Evolutionary conservation across 2,888 invertebrate genomes (phyloP), one percentile per base, ranked within the genome.

Genomic region (Lapara coniferarum): DNA sequence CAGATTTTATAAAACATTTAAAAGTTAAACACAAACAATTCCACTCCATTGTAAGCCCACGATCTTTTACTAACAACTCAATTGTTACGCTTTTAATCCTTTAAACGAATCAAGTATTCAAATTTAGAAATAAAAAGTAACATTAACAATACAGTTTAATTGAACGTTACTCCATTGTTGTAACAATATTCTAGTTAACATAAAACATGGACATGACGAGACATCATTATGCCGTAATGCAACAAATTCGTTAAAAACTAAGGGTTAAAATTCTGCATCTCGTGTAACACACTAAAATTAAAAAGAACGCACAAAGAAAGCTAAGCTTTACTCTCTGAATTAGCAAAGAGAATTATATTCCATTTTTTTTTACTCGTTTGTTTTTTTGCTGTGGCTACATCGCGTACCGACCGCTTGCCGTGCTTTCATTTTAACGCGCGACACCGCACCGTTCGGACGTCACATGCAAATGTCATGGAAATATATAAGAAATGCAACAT

Each of bases 401-500:
- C 13, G 69, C 67, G 59, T 19, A 37, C 19, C 13, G 69, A 68
- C 66, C 73, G 75, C 72, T 72, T 37, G 72, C 69, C 67, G n/a
- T 12, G 73, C 66, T 67, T 74, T 84, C 83, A 85, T 84, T 85
- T 81, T 75, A 75, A 74, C 77, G 75, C 74, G 73, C 72, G 81
- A 75, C 81, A 77, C 73, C 74, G 77, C 71, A 75, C 72, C 70
- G 72, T 69, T 73, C 75, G 75, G 79, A 85, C 86, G 89, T 89
- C 89, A 88, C 76, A 81, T 81, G 87, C 88, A 88, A 86, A 83
- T 82, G 83, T 78, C 79, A 73, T 74, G 76, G 78, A 80, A 83
- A 83, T 83, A 74, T 81, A 81, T 82, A 87, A 83, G 85, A 87
- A 87, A 84, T 82, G 82, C 80, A 80, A 84, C 85, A 82, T 83